Evolutionary conservation across 2,113 vertebrate species (phyloP), one percentile per base, ranked within the genome.

Genomic region (Diphyllodes magnificus): DNA sequence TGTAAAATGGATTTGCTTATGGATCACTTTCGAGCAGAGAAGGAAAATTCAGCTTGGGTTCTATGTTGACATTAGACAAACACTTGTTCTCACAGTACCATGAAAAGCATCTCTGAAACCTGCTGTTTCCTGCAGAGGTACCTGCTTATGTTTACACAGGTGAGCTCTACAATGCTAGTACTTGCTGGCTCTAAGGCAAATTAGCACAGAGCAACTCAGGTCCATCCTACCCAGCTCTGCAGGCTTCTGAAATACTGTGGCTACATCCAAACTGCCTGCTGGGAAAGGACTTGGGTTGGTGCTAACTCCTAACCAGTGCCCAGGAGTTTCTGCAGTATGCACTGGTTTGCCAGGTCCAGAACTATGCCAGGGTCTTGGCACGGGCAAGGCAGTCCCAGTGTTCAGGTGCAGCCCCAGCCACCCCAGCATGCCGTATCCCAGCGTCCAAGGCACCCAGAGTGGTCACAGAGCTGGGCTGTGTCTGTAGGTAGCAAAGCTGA

Each of bases 401-500:
- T 3, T 28, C 47, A n/a, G 51, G 71, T 1, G 0, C 27, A 51
- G 21, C 53, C 70, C 39, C 30, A 45, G 37, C 11, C 33, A 30
- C 2, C 4, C 30, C 0, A 1, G 9, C 25, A 27, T 3, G 8
- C 12, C n/a, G 42, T 3, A 16, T 23, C 30, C 17, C 3, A 11
- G 35, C 20, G 15, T 4, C 7, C 54, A n/a, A 16, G 35, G 66
- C n/a, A 39, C 1, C 1, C 0, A 50, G 33, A 71, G 18, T 0
- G 15, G 35, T 30, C 57, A 56, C 59, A 56, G 75, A 80, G 59
- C 37, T 6, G 0, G 23, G 53, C 35, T 25, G 11, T 13, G 22
- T 8, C 66, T 59, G 57, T 6, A 72, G 57, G 37, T 7, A 51
- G 45, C 40, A 57, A 87, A 84, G 65, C 82, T 35, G 14, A 77